phyloP scores from a whole-genome alignment of 2,797 vertebrate genomes.

The Psittacula derbiana region DNA sequence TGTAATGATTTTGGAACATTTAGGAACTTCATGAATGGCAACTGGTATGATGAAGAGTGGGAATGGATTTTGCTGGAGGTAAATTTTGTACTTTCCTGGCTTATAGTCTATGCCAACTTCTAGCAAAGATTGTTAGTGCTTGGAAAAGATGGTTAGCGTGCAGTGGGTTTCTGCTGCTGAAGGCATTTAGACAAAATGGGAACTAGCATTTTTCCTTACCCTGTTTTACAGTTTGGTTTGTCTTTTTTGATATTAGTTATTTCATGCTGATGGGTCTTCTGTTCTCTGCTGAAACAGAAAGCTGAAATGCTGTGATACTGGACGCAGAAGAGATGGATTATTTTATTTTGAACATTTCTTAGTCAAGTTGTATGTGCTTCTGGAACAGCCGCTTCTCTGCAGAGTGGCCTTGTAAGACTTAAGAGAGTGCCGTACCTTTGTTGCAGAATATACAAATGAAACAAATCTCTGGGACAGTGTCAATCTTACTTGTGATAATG shows the following conservation, averaged over 20 bases:
- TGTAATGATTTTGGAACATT: background rate
- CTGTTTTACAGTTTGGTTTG: background rate
- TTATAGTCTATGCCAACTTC: background rate
- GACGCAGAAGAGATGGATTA: background rate
- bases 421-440: background rate
- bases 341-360: background rate
- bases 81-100: background rate
- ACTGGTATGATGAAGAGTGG: background rate
- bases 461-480: background rate
- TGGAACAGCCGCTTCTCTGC: background rate
- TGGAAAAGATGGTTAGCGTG: background rate
- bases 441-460: background rate
- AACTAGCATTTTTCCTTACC: background rate
- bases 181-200: background rate
- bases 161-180: background rate
- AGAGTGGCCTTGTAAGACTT: background rate
- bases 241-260: background rate
- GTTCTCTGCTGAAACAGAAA: background rate
- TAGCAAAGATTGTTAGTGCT: background rate
- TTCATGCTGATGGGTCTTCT: background rate
- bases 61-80: background rate
- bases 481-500: background rate
- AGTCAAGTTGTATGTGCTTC: background rate
- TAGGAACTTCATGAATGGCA: background rate
- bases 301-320: background rate